These are phyloP conservation scores for Siniperca undulata DNA, from an alignment of 2,797 vertebrate species.

Conservation along the genomic window DNA sequence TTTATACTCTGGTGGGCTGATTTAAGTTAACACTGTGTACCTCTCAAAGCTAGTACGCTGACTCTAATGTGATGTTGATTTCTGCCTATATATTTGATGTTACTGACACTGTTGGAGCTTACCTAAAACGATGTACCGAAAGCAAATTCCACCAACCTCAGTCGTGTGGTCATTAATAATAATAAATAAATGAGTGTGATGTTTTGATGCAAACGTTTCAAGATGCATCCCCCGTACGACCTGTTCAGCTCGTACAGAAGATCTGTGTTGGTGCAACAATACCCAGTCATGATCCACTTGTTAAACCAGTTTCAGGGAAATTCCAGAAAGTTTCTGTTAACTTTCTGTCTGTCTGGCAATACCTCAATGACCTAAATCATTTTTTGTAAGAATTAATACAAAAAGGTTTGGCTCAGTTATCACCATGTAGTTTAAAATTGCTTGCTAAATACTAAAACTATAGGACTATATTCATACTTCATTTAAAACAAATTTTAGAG, in stretches of 20 bases:
- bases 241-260: background rate
- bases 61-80: too few species aligned
- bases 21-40: background rate
- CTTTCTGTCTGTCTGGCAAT: background rate
- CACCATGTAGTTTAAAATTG: background rate
- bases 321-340: background rate
- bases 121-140: too few species aligned
- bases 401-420: background rate
- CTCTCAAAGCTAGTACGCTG: background rate
- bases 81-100: too few species aligned
- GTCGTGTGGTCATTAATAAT: too few species aligned
- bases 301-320: conserved; percentile 8
- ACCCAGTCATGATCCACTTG: background rate
- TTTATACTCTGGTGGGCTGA: background rate
- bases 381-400: background rate
- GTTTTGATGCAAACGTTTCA: background rate
- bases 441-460: background rate
- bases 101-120: too few species aligned
- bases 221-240: background rate
- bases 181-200: background rate
- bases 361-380: background rate
- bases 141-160: too few species aligned
- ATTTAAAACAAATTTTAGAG: background rate
- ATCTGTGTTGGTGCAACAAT: background rate
- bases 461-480: background rate